These are phyloP conservation scores for Cirrhinus mrigala DNA, from an alignment of 2,797 vertebrate genomes.

Conservation along the genomic window DNA sequence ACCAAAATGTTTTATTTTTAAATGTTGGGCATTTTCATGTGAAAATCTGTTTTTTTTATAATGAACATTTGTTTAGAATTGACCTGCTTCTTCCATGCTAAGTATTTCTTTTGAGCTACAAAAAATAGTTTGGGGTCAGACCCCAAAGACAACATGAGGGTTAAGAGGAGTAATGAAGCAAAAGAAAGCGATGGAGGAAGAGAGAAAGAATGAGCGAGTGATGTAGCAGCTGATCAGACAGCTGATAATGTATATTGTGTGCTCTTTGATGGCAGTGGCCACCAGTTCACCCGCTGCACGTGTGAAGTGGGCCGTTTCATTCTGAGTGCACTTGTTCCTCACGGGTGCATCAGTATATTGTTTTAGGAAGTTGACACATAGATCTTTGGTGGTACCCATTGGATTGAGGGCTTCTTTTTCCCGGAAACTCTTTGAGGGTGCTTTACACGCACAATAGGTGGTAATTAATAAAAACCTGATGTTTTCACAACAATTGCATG, in stretches of 20 bases:
- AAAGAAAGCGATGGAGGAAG: slow-evolving; percentile 44
- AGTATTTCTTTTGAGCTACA: not conserved
- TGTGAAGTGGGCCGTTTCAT: slow-evolving; percentile 57
- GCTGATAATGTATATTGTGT: slow-evolving; percentile 56
- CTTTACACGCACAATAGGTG: slow-evolving; percentile 61
- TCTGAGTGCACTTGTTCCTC: slow-evolving; percentile 63
- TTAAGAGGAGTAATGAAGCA: slow-evolving; percentile 49
- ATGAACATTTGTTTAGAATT: not conserved
- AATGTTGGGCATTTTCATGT: too few species aligned
- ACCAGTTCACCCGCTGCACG: slow-evolving; percentile 62
- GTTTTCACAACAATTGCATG: slow-evolving; percentile 45
- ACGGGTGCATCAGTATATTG: slow-evolving; percentile 38
- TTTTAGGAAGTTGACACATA: slow-evolving; percentile 60
- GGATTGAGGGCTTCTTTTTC: slow-evolving; percentile 23
- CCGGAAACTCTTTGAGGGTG: slow-evolving; percentile 46
- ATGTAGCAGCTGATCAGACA: slow-evolving; percentile 59
- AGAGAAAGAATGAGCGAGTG: slow-evolving; percentile 43
- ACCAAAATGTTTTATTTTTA: too few species aligned
- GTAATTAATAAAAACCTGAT: slow-evolving; percentile 56
- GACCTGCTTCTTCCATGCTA: not conserved
- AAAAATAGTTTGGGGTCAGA: not conserved
- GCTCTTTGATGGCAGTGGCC: slow-evolving; percentile 58
- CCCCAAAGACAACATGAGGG: slow-evolving; percentile 9
- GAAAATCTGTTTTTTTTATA: not conserved
- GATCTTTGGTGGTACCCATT: slow-evolving; percentile 41